A percentile compares a stretch with the other conserved stretches of the same genome.
These are phyloP conservation scores for Theristus sp. DNA, from an alignment of 2,888 invertebrate genomes.

Conservation along the genomic window DNA sequence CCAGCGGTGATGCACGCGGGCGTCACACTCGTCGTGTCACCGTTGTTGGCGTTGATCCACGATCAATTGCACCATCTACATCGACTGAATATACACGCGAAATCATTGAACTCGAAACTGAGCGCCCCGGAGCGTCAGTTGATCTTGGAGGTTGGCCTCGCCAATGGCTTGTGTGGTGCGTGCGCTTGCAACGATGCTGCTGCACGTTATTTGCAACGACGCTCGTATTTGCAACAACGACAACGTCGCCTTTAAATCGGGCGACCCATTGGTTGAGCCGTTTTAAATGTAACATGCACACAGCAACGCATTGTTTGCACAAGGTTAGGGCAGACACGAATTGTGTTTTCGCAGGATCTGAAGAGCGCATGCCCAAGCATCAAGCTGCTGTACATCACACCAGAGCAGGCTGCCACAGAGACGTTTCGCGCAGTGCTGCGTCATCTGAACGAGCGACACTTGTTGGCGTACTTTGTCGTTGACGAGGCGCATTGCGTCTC, in stretches of 20 bases:
- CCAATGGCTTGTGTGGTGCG: no score
- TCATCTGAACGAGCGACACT: conserved; percentile 50
- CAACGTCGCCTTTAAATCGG: no score
- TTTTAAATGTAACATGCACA: no score
- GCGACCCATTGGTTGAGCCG: no score
- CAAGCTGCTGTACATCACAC: conserved; percentile 78
- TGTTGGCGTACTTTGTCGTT: conserved; percentile 71
- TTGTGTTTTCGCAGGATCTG: conserved; percentile 14
- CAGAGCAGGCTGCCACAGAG: conserved; percentile 73
- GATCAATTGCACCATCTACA: conserved; percentile 78
- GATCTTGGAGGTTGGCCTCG: conserved; percentile 42
- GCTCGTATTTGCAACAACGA: no score
- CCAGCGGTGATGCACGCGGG: conserved; percentile 63
- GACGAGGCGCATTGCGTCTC: conserved; percentile 97
- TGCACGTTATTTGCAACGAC: no score
- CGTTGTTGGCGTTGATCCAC: conserved; percentile 75
- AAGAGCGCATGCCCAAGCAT: conserved; percentile 43
- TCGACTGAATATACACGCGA: conserved; percentile 56
- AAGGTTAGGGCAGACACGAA: not conserved
- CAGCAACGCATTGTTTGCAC: no score
- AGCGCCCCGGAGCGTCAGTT: conserved; percentile 51
- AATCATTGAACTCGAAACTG: conserved; percentile 82
- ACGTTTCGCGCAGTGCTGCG: conserved; percentile 8
- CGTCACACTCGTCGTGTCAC: conserved; percentile 81
- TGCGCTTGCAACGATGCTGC: not conserved